Evolutionary conservation across 23 tunicate genomes (phyloP).

Genomic region (Oikopleura dioica): DNA sequence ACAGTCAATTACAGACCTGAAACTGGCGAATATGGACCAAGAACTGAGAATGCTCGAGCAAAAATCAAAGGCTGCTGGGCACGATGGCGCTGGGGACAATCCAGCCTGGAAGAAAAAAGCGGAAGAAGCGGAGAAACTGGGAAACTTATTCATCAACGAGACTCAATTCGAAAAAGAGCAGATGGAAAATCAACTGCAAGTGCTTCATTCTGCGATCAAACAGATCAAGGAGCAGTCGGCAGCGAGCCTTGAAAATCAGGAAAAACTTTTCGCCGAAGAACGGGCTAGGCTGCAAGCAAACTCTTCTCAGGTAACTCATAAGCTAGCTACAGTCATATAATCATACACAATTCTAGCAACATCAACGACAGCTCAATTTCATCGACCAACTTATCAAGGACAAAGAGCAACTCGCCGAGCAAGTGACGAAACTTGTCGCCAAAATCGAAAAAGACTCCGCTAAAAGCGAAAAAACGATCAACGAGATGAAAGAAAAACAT

Average conservation of each 20-base stretch:
- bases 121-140: background rate
- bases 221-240: background rate
- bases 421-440: slow-evolving; percentile 33
- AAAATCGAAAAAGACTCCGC: slow-evolving; percentile 39
- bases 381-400: slow-evolving; percentile 85
- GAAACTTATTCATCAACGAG: background rate
- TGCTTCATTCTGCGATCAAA: background rate
- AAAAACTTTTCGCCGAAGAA: background rate
- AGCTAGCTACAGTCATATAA: background rate
- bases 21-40: background rate
- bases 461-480: slow-evolving; percentile 43
- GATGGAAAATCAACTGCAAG: background rate
- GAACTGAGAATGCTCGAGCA: background rate
- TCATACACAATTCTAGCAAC: background rate
- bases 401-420: slow-evolving; percentile 36
- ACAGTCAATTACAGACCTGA: background rate
- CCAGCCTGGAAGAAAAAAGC: background rate
- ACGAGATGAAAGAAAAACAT: slow-evolving; percentile 29
- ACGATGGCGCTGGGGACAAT: background rate
- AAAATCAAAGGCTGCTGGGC: background rate
- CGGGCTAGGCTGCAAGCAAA: background rate
- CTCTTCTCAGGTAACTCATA: background rate
- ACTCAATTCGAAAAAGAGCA: background rate
- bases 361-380: slow-evolving; percentile 46
- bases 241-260: background rate